phyloP scores from a whole-genome alignment of 2,797 vertebrate species.

The Anniella stebbinsi region DNA sequence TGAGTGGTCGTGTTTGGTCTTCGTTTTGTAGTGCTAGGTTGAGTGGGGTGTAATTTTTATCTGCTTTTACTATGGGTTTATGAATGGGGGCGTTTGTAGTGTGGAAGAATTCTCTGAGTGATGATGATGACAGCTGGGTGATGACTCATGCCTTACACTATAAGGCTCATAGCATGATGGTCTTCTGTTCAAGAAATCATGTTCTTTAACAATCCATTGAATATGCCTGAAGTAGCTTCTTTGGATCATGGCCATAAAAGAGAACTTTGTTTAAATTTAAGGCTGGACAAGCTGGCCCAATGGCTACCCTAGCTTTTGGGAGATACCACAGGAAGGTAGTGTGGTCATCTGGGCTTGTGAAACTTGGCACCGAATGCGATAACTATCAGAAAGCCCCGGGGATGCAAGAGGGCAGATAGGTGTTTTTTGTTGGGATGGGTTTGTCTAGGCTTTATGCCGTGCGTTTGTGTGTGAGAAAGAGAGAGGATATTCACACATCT shows the following conservation, averaged over 20 bases:
- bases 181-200: constrained; percentile 11
- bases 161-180: not conserved
- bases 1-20: no score
- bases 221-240: not conserved
- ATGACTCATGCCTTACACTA: not conserved
- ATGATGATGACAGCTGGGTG: not conserved
- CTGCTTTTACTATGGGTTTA: no score
- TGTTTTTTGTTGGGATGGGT: not conserved
- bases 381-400: not conserved
- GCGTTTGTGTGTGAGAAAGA: no score
- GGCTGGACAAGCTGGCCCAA: constrained; percentile 1
- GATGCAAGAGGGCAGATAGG: not conserved
- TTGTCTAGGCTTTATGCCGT: not conserved
- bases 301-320: not conserved
- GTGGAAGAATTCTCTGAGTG: no score
- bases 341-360: not conserved
- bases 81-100: no score
- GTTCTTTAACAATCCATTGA: not conserved
- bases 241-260: constrained; percentile 5
- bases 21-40: no score
- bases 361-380: not conserved
- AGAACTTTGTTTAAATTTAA: constrained; percentile 2
- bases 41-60: no score
- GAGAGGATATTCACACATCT: not conserved
- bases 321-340: not conserved